A percentile compares a stretch with the other conserved stretches of the same genome.
phyloP scores from a whole-genome alignment of 2,113 vertebrate genomes.

The Sinocyclocheilus rhinocerous region DNA sequence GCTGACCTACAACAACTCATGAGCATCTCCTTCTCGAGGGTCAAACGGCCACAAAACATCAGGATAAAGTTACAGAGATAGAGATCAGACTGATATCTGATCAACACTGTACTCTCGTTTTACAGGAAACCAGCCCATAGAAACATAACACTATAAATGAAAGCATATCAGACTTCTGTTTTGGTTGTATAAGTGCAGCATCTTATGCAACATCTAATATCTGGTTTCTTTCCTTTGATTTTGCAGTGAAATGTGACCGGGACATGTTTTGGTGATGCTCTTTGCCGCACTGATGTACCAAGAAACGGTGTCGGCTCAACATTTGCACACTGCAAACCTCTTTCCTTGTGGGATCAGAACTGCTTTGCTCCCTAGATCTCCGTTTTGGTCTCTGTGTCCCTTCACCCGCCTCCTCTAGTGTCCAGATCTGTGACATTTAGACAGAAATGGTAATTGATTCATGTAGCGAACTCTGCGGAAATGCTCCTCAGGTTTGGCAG shows the following conservation, averaged over 20 bases:
- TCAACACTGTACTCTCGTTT: not conserved
- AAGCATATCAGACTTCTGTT: not conserved
- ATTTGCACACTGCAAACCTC: not conserved
- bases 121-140: not conserved
- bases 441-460: conserved; percentile 39
- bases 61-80: not conserved
- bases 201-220: not conserved
- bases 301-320: not conserved
- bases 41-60: not conserved
- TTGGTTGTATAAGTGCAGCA: not conserved
- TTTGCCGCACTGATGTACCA: not conserved
- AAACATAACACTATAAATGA: not conserved
- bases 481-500: not conserved
- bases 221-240: not conserved
- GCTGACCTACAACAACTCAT: not conserved
- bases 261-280: not conserved
- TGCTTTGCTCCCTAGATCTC: conserved; percentile 13
- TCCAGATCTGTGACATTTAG: conserved; percentile 40
- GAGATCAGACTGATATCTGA: not conserved
- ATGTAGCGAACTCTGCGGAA: not conserved
- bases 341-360: conserved; percentile 11
- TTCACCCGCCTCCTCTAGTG: conserved; percentile 30
- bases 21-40: not conserved
- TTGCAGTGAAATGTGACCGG: not conserved
- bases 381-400: conserved; percentile 3